phyloP scores from a whole-genome alignment of 2,888 invertebrate genomes.

The Glaucopsyche alexis region DNA sequence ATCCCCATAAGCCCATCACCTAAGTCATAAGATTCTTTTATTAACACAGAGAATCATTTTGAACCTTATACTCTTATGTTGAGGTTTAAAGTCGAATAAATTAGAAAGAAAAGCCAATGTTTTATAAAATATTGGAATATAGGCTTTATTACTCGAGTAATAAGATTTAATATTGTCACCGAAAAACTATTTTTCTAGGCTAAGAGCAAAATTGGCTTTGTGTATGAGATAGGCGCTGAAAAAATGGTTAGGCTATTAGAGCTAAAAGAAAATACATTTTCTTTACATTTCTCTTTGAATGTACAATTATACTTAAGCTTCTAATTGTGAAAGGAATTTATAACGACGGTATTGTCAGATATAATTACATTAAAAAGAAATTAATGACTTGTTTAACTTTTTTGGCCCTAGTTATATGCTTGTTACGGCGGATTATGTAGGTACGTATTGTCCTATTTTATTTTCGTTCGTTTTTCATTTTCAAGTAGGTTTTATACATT shows the following conservation, averaged over 20 bases:
- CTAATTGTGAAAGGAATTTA: neutral
- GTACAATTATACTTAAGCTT: neutral
- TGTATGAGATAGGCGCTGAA: conserved; percentile 21
- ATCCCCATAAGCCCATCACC: conserved; percentile 13
- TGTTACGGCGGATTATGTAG: neutral
- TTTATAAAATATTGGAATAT: neutral
- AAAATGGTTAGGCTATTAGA: conserved; percentile 8
- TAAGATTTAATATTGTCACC: neutral
- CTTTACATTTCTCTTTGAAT: conserved; percentile 6
- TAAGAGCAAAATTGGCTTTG: conserved; percentile 19
- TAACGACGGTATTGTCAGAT: neutral
- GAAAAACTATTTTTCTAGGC: neutral
- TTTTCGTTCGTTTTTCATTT: neutral
- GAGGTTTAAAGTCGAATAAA: neutral
- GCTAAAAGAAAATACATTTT: neutral
- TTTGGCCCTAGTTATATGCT: neutral
- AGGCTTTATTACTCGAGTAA: neutral
- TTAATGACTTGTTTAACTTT: neutral
- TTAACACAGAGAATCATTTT: neutral
- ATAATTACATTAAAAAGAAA: neutral
- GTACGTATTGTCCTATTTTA: neutral
- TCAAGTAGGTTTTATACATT: no score
- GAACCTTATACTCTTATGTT: neutral
- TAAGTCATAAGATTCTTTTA: neutral
- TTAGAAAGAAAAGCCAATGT: neutral